Base-by-base conservation (phyloP, 2,797 vertebrate species). In the Acipenser oxyrinchus region DNA sequence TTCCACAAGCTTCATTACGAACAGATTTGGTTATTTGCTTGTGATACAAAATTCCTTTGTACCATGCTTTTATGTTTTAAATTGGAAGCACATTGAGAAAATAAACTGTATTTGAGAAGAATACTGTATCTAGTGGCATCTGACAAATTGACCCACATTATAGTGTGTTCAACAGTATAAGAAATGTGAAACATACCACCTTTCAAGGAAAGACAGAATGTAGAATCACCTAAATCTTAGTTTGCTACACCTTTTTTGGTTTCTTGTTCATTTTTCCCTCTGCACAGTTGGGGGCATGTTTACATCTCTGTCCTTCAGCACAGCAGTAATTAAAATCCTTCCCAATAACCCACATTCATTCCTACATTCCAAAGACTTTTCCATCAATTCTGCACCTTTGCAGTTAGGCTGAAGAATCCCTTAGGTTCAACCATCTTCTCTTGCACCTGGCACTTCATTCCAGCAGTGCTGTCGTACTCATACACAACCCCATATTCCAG, bases 401-500 rank as follows among this genome's bases (percentile, higher is more conserved):
- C 85, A 62, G 88, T 87, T 60, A 91, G 76, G 73, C 80, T 89
- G 76, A 91, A 91, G 79, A 91, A 90, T 1, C 88, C 87, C 68
- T 89, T 91, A 68, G 90, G 90, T 72, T 91, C 90, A 1, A 89
- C 67, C 89, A 91, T 91, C 78, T 90, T 91, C 75, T 91, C 90
- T 66, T 91, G 77, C 51, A 91, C 84, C 0, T 89, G 87, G 75
- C 90, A 91, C 74, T 91, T 91, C 15, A 87, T 88, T 59, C 90
- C 90, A 8, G 90, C 88, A 0, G 89, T 91, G 74, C 90, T 90
- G 76, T 94, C 92, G 1, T 94, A 94, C 62, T 94, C 92, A 1
- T 93, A 94, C 55, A 92, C 88, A 1, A 94, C 92, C 4, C 92
- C 92, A 0, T 94, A 93, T 51, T 93, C 91, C 79, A 94, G 75